phyloP scores from a whole-genome alignment of 2,797 vertebrate species.

The Chrosomus eos region DNA sequence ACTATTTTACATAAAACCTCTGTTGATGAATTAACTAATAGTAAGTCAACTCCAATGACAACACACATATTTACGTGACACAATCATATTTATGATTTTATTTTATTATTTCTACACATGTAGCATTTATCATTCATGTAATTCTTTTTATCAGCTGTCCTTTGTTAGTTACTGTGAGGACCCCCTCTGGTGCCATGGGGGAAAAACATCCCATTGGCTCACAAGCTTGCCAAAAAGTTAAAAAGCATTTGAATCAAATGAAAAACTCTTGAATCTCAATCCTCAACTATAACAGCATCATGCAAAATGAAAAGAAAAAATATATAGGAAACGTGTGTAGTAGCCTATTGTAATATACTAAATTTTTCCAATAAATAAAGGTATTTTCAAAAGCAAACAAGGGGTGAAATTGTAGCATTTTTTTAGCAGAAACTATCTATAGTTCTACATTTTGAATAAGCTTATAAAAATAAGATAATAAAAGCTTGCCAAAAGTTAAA shows the following conservation, averaged over 20 bases:
- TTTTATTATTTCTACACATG: not conserved
- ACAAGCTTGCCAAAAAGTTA: not conserved
- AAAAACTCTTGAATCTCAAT: not conserved
- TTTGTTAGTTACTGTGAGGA: not conserved
- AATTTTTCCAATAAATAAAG: not conserved
- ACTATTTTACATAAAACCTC: not conserved
- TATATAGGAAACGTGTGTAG: too few relatives aligned
- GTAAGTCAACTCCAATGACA: not conserved
- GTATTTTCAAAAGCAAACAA: not conserved
- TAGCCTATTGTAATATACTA: not conserved
- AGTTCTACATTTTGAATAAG: too few relatives aligned
- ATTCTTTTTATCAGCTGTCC: not conserved
- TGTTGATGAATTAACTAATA: not conserved
- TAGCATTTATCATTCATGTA: not conserved
- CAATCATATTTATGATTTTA: not conserved
- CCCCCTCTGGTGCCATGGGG: slow-evolving; percentile 9
- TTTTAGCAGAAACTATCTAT: too few relatives aligned
- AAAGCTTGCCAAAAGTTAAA: too few relatives aligned
- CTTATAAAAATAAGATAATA: too few relatives aligned
- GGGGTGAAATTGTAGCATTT: not conserved
- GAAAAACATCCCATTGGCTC: not conserved
- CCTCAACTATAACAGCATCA: not conserved
- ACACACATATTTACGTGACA: too few relatives aligned
- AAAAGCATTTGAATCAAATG: not conserved
- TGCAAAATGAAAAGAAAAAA: not conserved